Percentiles rank a stretch among this genome's conserved stretches.
Conservation (phyloP, 2,888 invertebrate genomes). For the Proisotoma minuta region DNA sequence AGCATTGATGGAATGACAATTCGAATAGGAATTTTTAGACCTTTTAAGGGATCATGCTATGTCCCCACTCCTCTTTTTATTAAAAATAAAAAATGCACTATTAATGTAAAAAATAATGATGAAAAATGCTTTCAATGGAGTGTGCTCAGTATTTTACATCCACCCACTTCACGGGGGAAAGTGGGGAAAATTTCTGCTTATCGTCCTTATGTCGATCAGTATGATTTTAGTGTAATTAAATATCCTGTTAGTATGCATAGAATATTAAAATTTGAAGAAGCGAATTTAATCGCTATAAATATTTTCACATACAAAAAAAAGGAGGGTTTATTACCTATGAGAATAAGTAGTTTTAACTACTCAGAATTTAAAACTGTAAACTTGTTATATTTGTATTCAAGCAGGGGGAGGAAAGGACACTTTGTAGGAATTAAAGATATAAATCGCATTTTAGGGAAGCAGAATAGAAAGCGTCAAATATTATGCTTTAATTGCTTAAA, state of each 20-base stretch:
- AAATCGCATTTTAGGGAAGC: neutral
- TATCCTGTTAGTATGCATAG: neutral
- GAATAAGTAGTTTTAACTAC: neutral
- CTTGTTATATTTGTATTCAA: neutral
- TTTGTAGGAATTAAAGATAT: neutral
- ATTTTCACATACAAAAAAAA: neutral
- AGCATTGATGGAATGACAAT: neutral
- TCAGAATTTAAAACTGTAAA: neutral
- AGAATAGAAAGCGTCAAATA: neutral
- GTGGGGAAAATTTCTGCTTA: neutral
- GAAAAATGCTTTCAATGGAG: neutral
- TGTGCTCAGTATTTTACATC: neutral
- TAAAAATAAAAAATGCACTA: neutral
- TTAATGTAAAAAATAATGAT: neutral
- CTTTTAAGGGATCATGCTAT: neutral
- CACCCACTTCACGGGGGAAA: neutral
- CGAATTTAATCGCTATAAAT: neutral
- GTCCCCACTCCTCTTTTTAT: neutral
- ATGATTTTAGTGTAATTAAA: neutral
- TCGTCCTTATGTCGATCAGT: neutral
- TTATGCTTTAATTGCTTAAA: neutral
- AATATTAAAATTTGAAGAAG: neutral
- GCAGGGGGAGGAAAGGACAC: neutral
- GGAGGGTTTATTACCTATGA: neutral
- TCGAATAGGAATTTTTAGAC: neutral